Conservation (phyloP, 2,888 invertebrate genomes). For the Hoplodrina ambigua region DNA sequence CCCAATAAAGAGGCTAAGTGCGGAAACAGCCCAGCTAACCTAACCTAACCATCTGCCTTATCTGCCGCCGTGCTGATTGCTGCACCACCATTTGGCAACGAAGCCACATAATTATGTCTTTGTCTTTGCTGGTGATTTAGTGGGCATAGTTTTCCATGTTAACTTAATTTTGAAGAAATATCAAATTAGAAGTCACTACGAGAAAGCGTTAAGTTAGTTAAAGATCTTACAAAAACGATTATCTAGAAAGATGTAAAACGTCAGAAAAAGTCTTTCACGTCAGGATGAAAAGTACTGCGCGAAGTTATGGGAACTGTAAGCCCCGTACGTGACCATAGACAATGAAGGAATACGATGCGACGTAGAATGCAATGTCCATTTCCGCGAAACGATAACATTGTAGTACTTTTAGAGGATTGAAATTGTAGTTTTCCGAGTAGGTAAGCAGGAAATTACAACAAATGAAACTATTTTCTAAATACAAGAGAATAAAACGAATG, state of each 20-base stretch:
- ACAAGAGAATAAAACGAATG: neutral
- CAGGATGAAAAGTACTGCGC: constrained; percentile 17
- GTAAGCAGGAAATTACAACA: constrained; percentile 9
- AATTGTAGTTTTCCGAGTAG: constrained; percentile 2
- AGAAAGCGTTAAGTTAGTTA: too few species aligned
- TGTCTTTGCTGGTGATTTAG: too few species aligned
- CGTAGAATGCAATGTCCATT: constrained; percentile 4
- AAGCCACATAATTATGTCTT: too few species aligned
- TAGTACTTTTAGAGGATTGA: neutral
- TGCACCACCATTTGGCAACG: too few species aligned
- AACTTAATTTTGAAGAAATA: too few species aligned
- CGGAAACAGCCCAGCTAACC: too few species aligned
- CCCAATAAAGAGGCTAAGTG: too few species aligned
- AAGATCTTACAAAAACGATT: neutral
- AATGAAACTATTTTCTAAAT: constrained; percentile 17
- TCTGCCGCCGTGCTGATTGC: too few species aligned
- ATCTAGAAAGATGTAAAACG: neutral
- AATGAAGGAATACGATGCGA: constrained; percentile 25
- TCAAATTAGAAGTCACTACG: too few species aligned
- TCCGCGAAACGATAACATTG: constrained; percentile 14
- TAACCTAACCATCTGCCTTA: too few species aligned
- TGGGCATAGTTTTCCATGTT: too few species aligned
- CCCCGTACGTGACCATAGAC: constrained; percentile 45
- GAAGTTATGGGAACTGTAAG: constrained; percentile 29
- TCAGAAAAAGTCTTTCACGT: neutral